Evolutionary conservation across 2,888 invertebrate species (phyloP).

Genomic region (Drosophila mayaguana): DNA sequence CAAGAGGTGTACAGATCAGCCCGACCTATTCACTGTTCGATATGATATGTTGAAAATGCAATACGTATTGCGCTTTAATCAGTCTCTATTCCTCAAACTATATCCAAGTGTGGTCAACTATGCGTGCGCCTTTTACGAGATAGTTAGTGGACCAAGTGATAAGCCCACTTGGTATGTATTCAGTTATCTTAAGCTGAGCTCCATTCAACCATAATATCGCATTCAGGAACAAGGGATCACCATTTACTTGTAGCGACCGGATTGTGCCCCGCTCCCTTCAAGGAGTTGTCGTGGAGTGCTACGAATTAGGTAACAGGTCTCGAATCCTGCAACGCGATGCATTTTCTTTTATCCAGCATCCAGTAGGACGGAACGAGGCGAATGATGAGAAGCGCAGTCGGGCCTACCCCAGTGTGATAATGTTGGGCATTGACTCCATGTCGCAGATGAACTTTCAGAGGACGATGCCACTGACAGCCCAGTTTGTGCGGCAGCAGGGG

Average conservation of each 20-base stretch:
- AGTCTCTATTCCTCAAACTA: not conserved
- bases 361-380: slow-evolving; percentile 41
- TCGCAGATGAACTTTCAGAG: slow-evolving; percentile 86
- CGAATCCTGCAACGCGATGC: slow-evolving; percentile 81
- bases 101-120: slow-evolving; percentile 35
- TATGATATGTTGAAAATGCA: slow-evolving; percentile 30
- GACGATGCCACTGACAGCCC: slow-evolving; percentile 89
- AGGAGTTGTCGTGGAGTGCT: slow-evolving; percentile 67
- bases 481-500: slow-evolving; percentile 87
- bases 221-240: slow-evolving; percentile 5
- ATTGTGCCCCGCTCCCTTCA: slow-evolving; percentile 59
- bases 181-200: rapidly evolving
- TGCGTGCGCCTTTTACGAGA: slow-evolving; percentile 70
- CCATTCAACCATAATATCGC: not conserved
- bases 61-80: slow-evolving; percentile 47
- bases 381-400: slow-evolving; percentile 27
- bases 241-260: not conserved
- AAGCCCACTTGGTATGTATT: slow-evolving; percentile 10
- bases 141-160: slow-evolving; percentile 26
- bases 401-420: slow-evolving; percentile 86
- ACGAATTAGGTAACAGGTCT: slow-evolving; percentile 74
- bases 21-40: slow-evolving; percentile 28
- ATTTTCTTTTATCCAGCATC: slow-evolving; percentile 86
- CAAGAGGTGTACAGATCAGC: slow-evolving; percentile 24
- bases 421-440: slow-evolving; percentile 93